Conservation (phyloP, 1,140 invertebrate species). For the Brachionus manjavacas region DNA sequence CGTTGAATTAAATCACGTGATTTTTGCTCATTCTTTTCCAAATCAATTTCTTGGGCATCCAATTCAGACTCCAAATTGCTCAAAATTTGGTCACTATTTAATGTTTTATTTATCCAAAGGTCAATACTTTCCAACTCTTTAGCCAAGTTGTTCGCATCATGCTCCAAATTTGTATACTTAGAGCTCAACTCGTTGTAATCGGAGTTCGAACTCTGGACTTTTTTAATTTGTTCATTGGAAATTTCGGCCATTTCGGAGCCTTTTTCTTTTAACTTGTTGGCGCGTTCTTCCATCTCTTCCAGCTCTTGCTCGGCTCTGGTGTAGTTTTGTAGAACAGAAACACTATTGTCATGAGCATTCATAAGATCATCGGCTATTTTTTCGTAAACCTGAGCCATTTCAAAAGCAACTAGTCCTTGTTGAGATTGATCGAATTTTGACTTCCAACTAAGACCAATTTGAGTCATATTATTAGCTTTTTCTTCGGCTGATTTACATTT, state of each 20-base stretch:
- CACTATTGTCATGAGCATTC: not conserved
- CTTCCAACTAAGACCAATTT: not conserved
- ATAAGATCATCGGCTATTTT: not conserved
- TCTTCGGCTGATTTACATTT: conserved; percentile 19
- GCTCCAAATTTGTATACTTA: not conserved
- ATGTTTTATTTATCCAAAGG: conserved; percentile 18
- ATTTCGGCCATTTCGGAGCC: not conserved
- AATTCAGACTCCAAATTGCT: not conserved
- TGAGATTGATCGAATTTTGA: not conserved
- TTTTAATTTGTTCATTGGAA: not conserved
- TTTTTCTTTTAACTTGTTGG: not conserved
- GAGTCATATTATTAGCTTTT: conserved; percentile 15
- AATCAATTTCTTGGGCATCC: not conserved
- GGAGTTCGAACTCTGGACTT: not conserved
- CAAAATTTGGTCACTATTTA: conserved; percentile 11
- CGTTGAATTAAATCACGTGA: not conserved
- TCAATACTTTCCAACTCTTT: conserved; percentile 22
- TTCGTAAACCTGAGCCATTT: conserved; percentile 23
- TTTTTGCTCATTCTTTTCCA: not conserved
- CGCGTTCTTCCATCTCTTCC: not conserved
- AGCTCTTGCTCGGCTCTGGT: not conserved
- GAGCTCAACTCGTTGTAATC: not conserved
- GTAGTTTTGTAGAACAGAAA: not conserved
- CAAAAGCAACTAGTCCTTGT: conserved; percentile 16
- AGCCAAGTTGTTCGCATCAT: not conserved